Evolutionary conservation across 2,888 invertebrate genomes (phyloP).

Genomic region (Clivina fossor): DNA sequence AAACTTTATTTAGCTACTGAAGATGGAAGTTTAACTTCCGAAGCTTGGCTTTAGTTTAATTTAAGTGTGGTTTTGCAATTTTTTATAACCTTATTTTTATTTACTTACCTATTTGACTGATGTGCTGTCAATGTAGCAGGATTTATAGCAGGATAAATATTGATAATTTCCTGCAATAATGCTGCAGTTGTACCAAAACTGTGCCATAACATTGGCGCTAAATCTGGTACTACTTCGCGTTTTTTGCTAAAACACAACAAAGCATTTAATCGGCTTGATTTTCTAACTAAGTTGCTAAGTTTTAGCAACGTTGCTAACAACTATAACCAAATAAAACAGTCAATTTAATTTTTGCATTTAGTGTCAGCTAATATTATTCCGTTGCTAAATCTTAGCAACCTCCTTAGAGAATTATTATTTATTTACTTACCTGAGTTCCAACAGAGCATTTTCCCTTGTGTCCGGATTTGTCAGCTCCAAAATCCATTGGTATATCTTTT

Average conservation of each 20-base stretch:
- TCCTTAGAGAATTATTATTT: background rate
- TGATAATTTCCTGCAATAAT: constrained; percentile 93
- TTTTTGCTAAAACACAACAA: constrained; percentile 65
- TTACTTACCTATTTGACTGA: constrained; percentile 77
- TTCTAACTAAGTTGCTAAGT: no score
- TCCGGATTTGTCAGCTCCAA: constrained; percentile 89
- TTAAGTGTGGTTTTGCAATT: no score
- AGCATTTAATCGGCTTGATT: background rate
- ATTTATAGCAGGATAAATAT: constrained; percentile 97
- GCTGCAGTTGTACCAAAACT: constrained; percentile 97
- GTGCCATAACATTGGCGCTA: constrained; percentile 99
- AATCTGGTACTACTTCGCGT: constrained; percentile 87
- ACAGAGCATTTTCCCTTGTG: constrained; percentile 93
- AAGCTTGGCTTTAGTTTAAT: no score
- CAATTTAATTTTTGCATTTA: no score
- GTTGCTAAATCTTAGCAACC: no score
- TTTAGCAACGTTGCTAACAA: no score
- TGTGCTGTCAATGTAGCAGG: constrained; percentile 97
- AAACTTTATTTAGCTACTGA: no score
- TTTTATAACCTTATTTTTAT: no score
- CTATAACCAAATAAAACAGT: no score
- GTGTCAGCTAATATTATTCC: no score
- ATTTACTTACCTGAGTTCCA: constrained; percentile 78
- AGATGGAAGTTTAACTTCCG: no score
- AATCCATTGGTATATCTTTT: constrained; percentile 92